Conservation (phyloP, 2,888 invertebrate genomes). For the Syrista parreyssii region DNA sequence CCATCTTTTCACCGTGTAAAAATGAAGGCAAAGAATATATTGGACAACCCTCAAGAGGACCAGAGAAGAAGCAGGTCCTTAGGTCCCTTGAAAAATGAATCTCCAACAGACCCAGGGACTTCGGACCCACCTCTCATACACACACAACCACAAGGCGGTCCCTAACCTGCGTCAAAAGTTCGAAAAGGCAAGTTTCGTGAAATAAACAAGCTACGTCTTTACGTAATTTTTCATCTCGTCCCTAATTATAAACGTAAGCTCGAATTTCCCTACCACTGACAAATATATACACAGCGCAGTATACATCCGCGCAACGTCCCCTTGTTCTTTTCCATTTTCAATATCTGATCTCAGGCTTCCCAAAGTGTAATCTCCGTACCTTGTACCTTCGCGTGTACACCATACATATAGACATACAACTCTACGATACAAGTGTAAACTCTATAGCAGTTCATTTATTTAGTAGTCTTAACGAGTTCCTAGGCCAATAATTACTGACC, state of each 20-base stretch:
- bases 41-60: constrained; percentile 28
- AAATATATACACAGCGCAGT: not conserved
- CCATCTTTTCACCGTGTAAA: not conserved
- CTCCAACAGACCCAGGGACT: constrained; percentile 46
- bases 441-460: constrained; percentile 25
- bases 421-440: not conserved
- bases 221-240: not conserved
- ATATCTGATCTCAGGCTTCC: not conserved
- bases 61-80: constrained; percentile 45
- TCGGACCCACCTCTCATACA: constrained; percentile 12
- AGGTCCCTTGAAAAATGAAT: constrained; percentile 58
- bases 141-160: constrained; percentile 32
- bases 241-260: not conserved
- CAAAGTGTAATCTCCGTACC: not conserved
- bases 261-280: not conserved
- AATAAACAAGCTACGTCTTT: constrained; percentile 26
- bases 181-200: constrained; percentile 32
- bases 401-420: not conserved
- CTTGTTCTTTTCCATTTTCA: not conserved
- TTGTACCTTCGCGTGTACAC: not conserved
- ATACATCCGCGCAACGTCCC: not conserved
- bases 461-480: constrained; percentile 25
- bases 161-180: constrained; percentile 48
- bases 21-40: constrained; percentile 17
- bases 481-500: constrained; percentile 36